Conservation (phyloP, 1,140 invertebrate species). For the Sycophila sp. region DNA sequence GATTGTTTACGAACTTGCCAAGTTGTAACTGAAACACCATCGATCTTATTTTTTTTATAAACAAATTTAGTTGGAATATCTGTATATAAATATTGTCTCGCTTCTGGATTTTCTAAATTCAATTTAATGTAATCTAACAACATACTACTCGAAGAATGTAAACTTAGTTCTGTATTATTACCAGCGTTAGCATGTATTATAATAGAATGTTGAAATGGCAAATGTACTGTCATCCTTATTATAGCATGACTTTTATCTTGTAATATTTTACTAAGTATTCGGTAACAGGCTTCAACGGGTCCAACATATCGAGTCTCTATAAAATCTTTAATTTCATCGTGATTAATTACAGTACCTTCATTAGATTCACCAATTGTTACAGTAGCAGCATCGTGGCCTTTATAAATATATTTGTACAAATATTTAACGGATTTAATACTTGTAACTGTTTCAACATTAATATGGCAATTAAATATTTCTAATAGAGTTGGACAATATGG, state of each 20-base stretch:
- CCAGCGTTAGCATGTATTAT: background rate
- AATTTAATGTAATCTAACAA: slow-evolving; percentile 30
- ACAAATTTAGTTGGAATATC: background rate
- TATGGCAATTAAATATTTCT: slow-evolving; percentile 29
- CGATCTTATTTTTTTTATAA: background rate
- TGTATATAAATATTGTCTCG: slow-evolving; percentile 15
- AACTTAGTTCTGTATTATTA: background rate
- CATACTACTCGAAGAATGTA: slow-evolving; percentile 18
- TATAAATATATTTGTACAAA: slow-evolving; percentile 32
- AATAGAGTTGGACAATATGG: slow-evolving; percentile 40
- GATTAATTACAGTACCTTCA: too few relatives aligned
- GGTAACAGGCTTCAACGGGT: too few relatives aligned
- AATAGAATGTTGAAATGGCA: slow-evolving; percentile 10
- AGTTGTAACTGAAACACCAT: background rate
- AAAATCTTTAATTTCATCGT: too few relatives aligned
- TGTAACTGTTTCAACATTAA: slow-evolving; percentile 52
- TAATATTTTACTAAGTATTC: slow-evolving; percentile 19
- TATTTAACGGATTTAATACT: slow-evolving; percentile 44
- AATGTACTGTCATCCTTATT: background rate
- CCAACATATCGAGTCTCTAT: too few relatives aligned
- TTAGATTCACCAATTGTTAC: slow-evolving; percentile 28
- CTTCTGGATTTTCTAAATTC: slow-evolving; percentile 17
- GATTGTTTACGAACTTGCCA: slow-evolving; percentile 18
- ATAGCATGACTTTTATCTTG: slow-evolving; percentile 37
- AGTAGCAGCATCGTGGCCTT: slow-evolving; percentile 36